A percentile compares a stretch with the other conserved stretches of the same genome.
These are phyloP conservation scores for Argopecten irradians DNA, from an alignment of 1,140 invertebrate species.

Conservation along the genomic window DNA sequence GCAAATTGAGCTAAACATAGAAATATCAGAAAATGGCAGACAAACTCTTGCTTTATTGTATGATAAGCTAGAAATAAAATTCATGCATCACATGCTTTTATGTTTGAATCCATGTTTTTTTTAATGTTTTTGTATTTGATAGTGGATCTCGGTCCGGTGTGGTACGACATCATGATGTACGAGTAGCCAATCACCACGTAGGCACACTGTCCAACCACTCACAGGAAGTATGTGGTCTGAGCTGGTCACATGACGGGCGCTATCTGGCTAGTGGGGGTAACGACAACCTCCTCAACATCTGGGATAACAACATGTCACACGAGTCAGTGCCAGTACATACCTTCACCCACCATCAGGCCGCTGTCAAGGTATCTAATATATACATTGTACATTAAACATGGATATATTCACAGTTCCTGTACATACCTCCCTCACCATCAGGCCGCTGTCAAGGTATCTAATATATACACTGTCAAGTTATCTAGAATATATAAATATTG, in stretches of 20 bases:
- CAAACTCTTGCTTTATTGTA: not conserved
- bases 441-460: conserved; percentile 79
- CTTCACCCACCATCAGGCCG: conserved; percentile 76
- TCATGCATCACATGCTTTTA: not conserved
- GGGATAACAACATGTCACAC: conserved; percentile 79
- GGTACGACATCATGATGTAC: conserved; percentile 96
- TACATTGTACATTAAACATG: too few relatives aligned
- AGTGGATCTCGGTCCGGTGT: conserved; percentile 91
- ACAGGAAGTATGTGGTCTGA: conserved; percentile 93
- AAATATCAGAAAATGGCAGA: not conserved
- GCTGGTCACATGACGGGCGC: conserved; percentile 95
- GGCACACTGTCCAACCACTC: conserved; percentile 86
- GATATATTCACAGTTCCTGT: conserved; percentile 49
- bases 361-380: conserved; percentile 77
- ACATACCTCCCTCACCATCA: conserved; percentile 70
- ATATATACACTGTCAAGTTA: too few relatives aligned
- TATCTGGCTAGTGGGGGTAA: conserved; percentile 96
- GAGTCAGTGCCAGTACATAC: conserved; percentile 54
- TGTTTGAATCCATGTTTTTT: not conserved
- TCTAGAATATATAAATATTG: too few relatives aligned
- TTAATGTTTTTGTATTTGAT: conserved; percentile 40
- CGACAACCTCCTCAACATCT: conserved; percentile 95
- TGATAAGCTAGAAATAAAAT: not conserved
- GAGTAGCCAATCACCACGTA: conserved; percentile 90
- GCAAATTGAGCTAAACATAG: not conserved